Evolutionary conservation across 1,140 invertebrate genomes (phyloP).

Genomic region (Scaptomyza hsui): DNA sequence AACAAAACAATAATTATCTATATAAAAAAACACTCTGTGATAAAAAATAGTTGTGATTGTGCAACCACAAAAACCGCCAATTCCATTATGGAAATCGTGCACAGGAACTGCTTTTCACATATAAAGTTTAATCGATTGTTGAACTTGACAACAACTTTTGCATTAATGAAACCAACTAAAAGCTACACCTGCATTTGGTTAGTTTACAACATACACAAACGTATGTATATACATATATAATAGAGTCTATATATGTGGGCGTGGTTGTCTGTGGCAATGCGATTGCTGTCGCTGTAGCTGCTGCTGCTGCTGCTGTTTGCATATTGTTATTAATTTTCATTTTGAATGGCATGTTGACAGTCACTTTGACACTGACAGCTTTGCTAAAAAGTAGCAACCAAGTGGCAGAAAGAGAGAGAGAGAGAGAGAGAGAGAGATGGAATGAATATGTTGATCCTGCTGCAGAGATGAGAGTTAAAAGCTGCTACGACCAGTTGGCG

Average conservation of each 20-base stretch:
- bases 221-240: conserved; percentile 3
- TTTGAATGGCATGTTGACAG: conserved; percentile 76
- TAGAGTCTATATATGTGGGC: conserved; percentile 21
- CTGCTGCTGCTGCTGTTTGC: conserved; percentile 57
- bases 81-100: conserved; percentile 20
- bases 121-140: conserved; percentile 42
- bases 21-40: neutral
- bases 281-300: conserved; percentile 31
- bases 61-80: conserved; percentile 8
- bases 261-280: conserved; percentile 31
- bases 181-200: conserved; percentile 50
- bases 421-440: conserved; percentile 5
- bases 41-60: neutral
- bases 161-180: conserved; percentile 40
- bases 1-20: too few relatives aligned
- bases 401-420: conserved; percentile 11
- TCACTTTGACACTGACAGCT: conserved; percentile 73
- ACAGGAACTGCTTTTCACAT: conserved; percentile 19
- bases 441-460: conserved; percentile 24
- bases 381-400: conserved; percentile 59
- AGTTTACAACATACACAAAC: conserved; percentile 24
- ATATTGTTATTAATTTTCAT: conserved; percentile 76
- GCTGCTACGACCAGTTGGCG: conserved; percentile 45
- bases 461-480: conserved; percentile 18
- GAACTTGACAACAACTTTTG: conserved; percentile 45